Evolutionary conservation across 53 echinoderm and acorn worm species (phyloP).

Genomic region (Henricia sp.): DNA sequence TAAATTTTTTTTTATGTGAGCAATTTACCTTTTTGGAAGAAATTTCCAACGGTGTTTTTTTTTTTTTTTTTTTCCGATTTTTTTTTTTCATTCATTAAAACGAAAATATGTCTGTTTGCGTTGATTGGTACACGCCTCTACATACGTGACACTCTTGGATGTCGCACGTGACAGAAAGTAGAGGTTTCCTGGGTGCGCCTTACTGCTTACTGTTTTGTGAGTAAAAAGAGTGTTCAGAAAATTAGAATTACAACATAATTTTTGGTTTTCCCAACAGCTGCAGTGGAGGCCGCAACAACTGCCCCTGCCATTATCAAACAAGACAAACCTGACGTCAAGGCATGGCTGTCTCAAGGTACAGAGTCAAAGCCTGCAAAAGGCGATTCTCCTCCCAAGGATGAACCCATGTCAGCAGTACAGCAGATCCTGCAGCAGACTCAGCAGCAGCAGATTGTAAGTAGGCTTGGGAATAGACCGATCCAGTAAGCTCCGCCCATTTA

Average conservation of each 20-base stretch:
- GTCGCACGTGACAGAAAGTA: not conserved
- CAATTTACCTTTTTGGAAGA: too few species aligned
- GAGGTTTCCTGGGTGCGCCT: too few species aligned
- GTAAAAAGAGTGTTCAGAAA: not conserved
- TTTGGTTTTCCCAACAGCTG: not conserved
- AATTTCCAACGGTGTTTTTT: too few species aligned
- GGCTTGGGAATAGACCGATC: not conserved
- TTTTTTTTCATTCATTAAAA: too few species aligned
- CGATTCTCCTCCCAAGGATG: conserved; percentile 45
- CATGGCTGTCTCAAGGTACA: conserved; percentile 35
- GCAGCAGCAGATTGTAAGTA: conserved; percentile 65
- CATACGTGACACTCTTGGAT: not conserved
- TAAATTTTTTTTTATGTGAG: too few species aligned
- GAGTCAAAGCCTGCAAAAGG: conserved; percentile 2
- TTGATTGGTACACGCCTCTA: too few species aligned
- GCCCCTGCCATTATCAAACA: conserved; percentile 20
- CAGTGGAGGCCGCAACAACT: not conserved
- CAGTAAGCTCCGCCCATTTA: too few species aligned
- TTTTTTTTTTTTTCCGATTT: not conserved
- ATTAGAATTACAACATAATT: not conserved
- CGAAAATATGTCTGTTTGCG: too few species aligned
- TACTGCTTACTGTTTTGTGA: too few species aligned
- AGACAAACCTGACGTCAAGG: conserved; percentile 52
- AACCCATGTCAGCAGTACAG: conserved; percentile 57
- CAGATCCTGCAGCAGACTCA: conserved; percentile 71